Percentiles rank a stretch among this genome's conserved stretches.
Conservation (phyloP, 2,113 vertebrate genomes). For the Silurus meridionalis region DNA sequence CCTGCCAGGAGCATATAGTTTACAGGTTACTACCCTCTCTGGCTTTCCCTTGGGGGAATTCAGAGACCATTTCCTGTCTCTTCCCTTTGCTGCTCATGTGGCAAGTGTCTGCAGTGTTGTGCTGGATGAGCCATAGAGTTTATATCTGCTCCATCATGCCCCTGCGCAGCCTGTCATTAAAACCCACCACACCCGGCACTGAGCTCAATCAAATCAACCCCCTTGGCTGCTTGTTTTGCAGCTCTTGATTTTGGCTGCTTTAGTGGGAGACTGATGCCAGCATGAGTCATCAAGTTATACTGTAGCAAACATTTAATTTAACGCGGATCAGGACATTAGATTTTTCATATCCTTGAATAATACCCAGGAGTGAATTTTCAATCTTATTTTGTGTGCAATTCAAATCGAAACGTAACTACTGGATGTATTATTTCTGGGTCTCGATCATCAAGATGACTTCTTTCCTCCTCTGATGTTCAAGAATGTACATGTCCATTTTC, state of each 20-base stretch:
- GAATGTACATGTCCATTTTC: constrained; percentile 67
- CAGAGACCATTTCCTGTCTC: constrained; percentile 22
- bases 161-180: constrained; percentile 34
- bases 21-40: constrained; percentile 6
- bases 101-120: background rate
- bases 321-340: constrained; percentile 28
- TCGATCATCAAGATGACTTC: constrained; percentile 47
- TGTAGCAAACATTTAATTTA: constrained; percentile 14
- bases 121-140: constrained; percentile 10
- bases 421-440: background rate
- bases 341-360: background rate
- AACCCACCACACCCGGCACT: constrained; percentile 31
- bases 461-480: constrained; percentile 53
- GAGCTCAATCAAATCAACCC: constrained; percentile 21
- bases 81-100: background rate
- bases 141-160: constrained; percentile 28
- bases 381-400: background rate
- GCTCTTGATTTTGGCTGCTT: constrained; percentile 30
- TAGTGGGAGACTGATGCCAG: constrained; percentile 27
- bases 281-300: constrained; percentile 34
- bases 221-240: constrained; percentile 40
- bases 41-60: constrained; percentile 4
- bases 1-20: constrained; percentile 18
- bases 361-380: background rate
- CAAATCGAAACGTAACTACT: background rate